Evolutionary conservation across 2,888 invertebrate species (phyloP), one percentile per base, ranked within the genome.

Genomic region (Cryptus armator): DNA sequence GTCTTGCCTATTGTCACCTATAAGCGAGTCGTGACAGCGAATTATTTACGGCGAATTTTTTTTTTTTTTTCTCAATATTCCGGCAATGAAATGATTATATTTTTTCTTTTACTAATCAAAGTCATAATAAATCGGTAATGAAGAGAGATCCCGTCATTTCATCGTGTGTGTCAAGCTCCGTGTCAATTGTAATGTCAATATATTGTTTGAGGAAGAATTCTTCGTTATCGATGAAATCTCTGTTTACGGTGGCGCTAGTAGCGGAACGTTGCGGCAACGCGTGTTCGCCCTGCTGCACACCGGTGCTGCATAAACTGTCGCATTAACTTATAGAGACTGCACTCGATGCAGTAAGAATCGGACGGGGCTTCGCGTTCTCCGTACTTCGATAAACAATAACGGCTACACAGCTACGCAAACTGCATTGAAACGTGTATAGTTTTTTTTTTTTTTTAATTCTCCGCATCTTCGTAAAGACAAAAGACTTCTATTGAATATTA

Each of bases 211-310:
- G 12, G n/a, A 12, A 37, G 70, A 19, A 37, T n/a, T 70, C 78
- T 24, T 62, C 43, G 37, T 78, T 78, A 78, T 64, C 78, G 78
- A 71, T 64, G 37, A 44, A 53, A 5, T 10, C n/a, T n/a, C 59
- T 32, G 59, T 29, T 64, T n/a, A 44, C 12, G 68, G 70, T 70
- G 78, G 70, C 70, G 78, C 78, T 48, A 29, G 37, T 5, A 46
- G 78, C 62, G 62, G 78, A n/a, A 48, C 51, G 70, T 6, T 70
- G 70, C 70, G 78, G 48, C 59, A 70, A 44, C 32, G 44, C 77
- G 56, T n/a, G 43, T 7, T 5, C 37, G 46, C 46, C 5, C 19
- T 48, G 46, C 70, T 64, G 78, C 70, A 78, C 68, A 51, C 59
- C 29, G 12, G 3, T 62, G 59, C 29, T 62, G 59, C 59, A 62